These are phyloP conservation scores for Agrypnia vestita DNA, from an alignment of 1,140 invertebrate species.

Conservation along the genomic window DNA sequence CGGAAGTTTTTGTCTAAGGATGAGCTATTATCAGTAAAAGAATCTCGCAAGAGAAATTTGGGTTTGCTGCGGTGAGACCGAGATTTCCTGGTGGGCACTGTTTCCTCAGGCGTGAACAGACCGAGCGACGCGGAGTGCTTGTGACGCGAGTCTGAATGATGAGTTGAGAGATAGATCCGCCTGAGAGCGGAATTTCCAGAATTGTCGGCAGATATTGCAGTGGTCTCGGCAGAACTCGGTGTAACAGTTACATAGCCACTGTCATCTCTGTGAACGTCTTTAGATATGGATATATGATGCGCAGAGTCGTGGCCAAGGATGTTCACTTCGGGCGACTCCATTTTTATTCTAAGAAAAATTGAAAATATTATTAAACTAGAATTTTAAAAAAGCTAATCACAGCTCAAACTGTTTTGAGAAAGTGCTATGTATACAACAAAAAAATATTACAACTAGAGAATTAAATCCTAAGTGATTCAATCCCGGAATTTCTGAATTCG, in stretches of 20 bases:
- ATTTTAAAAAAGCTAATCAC: too few species aligned
- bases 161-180: neutral
- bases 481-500: too few species aligned
- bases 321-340: slow-evolving; percentile 52
- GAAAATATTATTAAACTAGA: neutral
- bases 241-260: slow-evolving; percentile 57
- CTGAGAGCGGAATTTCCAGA: slow-evolving; percentile 16
- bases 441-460: too few species aligned
- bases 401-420: too few species aligned
- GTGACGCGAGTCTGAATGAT: neutral
- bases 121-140: neutral
- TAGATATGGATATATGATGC: slow-evolving; percentile 26
- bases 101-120: slow-evolving; percentile 20
- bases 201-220: slow-evolving; percentile 8
- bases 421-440: too few species aligned
- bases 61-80: neutral
- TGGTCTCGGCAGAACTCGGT: slow-evolving; percentile 50
- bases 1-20: neutral
- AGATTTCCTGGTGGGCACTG: slow-evolving; percentile 3
- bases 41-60: slow-evolving; percentile 5
- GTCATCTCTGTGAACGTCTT: slow-evolving; percentile 48
- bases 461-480: too few species aligned
- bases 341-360: slow-evolving; percentile 45
- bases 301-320: neutral
- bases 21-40: neutral